Evolutionary conservation across 2,113 vertebrate genomes (phyloP).

Genomic region (Philantomba maxwellii): DNA sequence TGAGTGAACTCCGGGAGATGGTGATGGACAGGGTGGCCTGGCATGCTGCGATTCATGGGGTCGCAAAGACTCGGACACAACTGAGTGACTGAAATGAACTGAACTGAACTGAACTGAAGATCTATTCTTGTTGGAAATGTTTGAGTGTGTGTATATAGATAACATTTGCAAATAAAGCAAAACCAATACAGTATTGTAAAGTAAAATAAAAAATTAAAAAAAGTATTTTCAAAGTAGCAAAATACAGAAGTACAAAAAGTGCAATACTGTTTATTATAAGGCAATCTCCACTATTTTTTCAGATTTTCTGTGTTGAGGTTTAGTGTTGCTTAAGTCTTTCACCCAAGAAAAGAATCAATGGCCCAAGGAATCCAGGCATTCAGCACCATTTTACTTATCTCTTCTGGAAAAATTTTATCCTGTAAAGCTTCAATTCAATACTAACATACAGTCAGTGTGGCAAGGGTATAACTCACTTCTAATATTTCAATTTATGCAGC

Average conservation of each 20-base stretch:
- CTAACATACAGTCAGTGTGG: slow-evolving; percentile 63
- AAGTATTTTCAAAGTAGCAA: background rate
- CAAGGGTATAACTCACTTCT: slow-evolving; percentile 48
- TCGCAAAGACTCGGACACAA: accelerated
- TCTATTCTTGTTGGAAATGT: background rate
- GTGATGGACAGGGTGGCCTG: too few relatives aligned
- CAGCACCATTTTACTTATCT: slow-evolving; percentile 28
- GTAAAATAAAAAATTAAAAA: too few relatives aligned
- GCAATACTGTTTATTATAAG: slow-evolving; percentile 50
- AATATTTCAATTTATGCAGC: slow-evolving; percentile 72
- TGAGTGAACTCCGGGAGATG: too few relatives aligned
- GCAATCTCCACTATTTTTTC: background rate
- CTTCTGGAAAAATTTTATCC: slow-evolving; percentile 49
- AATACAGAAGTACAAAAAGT: slow-evolving; percentile 49
- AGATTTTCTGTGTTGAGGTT: background rate
- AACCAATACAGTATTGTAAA: too few relatives aligned
- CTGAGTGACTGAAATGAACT: too few relatives aligned
- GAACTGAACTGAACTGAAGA: background rate
- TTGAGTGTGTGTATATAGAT: background rate
- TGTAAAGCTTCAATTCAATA: slow-evolving; percentile 56
- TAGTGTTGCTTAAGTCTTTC: background rate
- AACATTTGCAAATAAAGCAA: background rate
- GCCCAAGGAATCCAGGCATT: background rate
- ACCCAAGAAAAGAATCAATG: background rate
- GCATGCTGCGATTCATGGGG: too few relatives aligned